Percentiles rank a stretch among this genome's conserved stretches.
Evolutionary conservation across 2,797 vertebrate species (phyloP).

Genomic region (Chloroceryle amazona): DNA sequence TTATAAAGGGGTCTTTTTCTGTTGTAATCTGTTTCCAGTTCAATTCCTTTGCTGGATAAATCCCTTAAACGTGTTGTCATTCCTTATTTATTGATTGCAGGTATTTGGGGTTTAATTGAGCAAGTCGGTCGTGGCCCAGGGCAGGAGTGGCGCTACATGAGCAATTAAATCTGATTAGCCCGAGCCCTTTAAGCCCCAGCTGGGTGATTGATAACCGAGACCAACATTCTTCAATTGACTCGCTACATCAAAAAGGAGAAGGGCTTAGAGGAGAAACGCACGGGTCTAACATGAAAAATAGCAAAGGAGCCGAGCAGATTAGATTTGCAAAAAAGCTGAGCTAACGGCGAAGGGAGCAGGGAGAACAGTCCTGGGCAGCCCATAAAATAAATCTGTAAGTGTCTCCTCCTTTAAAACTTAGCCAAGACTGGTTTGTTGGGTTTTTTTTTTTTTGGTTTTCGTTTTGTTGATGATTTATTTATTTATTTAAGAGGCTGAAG

Average conservation of each 20-base stretch:
- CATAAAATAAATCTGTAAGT: slow-evolving; percentile 40
- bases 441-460: neutral
- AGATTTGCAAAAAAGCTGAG: slow-evolving; percentile 60
- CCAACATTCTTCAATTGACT: slow-evolving; percentile 85
- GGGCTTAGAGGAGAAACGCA: slow-evolving; percentile 40
- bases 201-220: slow-evolving; percentile 89
- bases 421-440: neutral
- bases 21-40: slow-evolving; percentile 78
- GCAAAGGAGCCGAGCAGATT: slow-evolving; percentile 68
- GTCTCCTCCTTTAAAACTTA: slow-evolving; percentile 41
- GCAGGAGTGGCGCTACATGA: slow-evolving; percentile 86
- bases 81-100: slow-evolving; percentile 85
- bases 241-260: slow-evolving; percentile 82
- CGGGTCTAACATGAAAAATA: slow-evolving; percentile 66
- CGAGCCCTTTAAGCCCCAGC: slow-evolving; percentile 85
- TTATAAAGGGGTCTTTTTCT: slow-evolving; percentile 60
- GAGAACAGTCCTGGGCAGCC: neutral
- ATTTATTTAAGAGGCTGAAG: neutral
- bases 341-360: neutral
- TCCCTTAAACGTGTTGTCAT: slow-evolving; percentile 82
- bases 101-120: slow-evolving; percentile 87
- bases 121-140: slow-evolving; percentile 84
- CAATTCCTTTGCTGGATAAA: slow-evolving; percentile 77
- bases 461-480: neutral
- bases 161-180: slow-evolving; percentile 89